Evolutionary conservation across 2,797 vertebrate genomes (phyloP), one percentile per base, ranked within the genome.

Genomic region (Phyllotis vaccarum): DNA sequence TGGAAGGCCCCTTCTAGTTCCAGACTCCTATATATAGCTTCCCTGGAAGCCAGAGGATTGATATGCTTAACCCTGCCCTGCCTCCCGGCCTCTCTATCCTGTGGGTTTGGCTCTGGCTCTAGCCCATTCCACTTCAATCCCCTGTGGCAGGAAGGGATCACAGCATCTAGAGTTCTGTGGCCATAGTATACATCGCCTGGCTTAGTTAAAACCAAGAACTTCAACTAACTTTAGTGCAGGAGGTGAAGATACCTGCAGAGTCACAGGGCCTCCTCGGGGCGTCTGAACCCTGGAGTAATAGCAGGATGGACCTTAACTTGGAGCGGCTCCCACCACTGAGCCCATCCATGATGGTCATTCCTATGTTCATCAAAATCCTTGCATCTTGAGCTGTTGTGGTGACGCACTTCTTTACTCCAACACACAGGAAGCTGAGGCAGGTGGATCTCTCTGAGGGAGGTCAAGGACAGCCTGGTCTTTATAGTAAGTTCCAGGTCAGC

Each of bases 191-290:
- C 54, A 49, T 24, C 78, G 80, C 80, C 88, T 86, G 60, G 86
- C 72, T 88, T 43, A 14, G 52, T 4, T 70, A 80, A 76, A 91
- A 72, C 85, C 40, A 40, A 76, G 87, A 96, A 75, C 75, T 2
- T 6, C 16, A 37, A n/a, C 66, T 85, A 49, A 64, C 81, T 91
- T 87, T 2, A 31, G 6, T 86, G 37, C 43, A 62, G 40, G 40
- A 72, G 86, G 70, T 21, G 56, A 5, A 6, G 34, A 66, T 56
- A 54, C 60, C 43, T 56, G 3, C 54, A 62, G 3, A 34, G 66
- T 52, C 80, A n/a, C 21, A 58, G 56, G 43, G n/a, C n/a, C n/a
- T 49, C n/a, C 22, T 17, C 46, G 6, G 70, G 37, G 49, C 62
- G 17, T 17, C 54, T 5, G 21, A 83, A 76, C 43, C 52, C 34